Evolutionary conservation across 2,888 invertebrate species (phyloP), one percentile per base, ranked within the genome.

Genomic region (Melanargia galathea): DNA sequence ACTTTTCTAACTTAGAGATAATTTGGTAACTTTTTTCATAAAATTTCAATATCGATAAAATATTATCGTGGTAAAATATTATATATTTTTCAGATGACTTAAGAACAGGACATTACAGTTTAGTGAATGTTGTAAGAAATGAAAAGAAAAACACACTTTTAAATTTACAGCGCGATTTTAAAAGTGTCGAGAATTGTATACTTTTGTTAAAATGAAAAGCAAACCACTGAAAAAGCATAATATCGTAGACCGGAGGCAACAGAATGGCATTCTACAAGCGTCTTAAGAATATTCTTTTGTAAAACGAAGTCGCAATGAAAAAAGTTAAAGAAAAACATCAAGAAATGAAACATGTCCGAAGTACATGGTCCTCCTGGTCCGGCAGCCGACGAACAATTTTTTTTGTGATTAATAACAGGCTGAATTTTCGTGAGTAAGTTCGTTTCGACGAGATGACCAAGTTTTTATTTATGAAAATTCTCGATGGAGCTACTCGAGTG

Each of bases 211-310:
- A 43, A 43, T 43, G 18, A 18, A 43, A 43, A 43, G 43, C 7
- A 43, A 43, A 43, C 6, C 43, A 16, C 40, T 16, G 8, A 18
- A 16, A 40, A 40, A 40, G 8, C 40, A 18, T 16, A 43, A 43
- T 18, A 43, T 43, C 43, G 43, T 43, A 8, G 43, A 43, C 43
- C 18, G 18, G 43, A 43, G 18, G 43, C 18, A 18, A 43, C 43
- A 43, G 43, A 16, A 43, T 43, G 30, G 30, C 30, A 16, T 18
- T 43, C 16, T 43, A 43, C 43, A 18, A 43, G 43, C 43, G 10
- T 43, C 43, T 43, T 43, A 43, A 43, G 43, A 43, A 43, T 43
- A 18, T 43, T 43, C 18, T 40, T 43, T 43, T 8, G 8, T 43
- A 43, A 43, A 10, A 2, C 43, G 18, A 16, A 18, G 43, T 43